Base-by-base conservation (phyloP, 1,140 invertebrate species). In the Sminthurides bifidus region DNA sequence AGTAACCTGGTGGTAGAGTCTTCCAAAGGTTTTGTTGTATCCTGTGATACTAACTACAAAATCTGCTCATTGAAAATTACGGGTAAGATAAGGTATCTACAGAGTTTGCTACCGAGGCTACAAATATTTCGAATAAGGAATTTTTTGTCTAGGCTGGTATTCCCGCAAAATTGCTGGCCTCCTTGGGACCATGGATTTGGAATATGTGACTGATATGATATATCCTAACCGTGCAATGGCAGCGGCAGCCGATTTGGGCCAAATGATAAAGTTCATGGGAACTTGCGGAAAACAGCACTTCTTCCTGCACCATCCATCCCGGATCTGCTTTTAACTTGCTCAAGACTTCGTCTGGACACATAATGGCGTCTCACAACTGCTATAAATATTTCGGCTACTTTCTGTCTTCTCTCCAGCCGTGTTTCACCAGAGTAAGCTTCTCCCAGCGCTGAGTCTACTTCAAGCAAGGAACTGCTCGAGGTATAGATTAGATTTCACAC, bases 151-250 rank as follows among this genome's bases (percentile, higher is more conserved):
- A 77, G 87, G 82, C 23, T 86, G 79, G 81, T 88, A 89, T 72
- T 91, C 83, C 67, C 86, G 84, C 1, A 85, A 84, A 63, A 83
- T 86, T 0, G 87, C 83, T 1, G 92, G 92, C 1, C 70, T 95
- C 0, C 74, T 92, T 30, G 92, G 91, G 2, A 89, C 84, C 0
- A 84, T 89, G 73, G 87, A 90, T 71, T 87, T 92, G 66, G 92
- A 95, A 67, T 79, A 79, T 1, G 79, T 72, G 53, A 87, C 89
- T 66, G 92, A 95, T 67, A 75, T 80, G 4, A 76, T 79, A n/a
- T n/a, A n/a, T n/a, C n/a, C n/a, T n/a, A n/a, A n/a, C n/a, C n/a
- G n/a, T n/a, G n/a, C n/a, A n/a, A n/a, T n/a, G n/a, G n/a, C n/a
- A n/a, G n/a, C n/a, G n/a, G n/a, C n/a, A n/a, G n/a, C n/a, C n/a